Percentiles rank a stretch among this genome's conserved stretches.
Evolutionary conservation across 2,888 invertebrate genomes (phyloP).

Genomic region (Parthenolecanium corni): DNA sequence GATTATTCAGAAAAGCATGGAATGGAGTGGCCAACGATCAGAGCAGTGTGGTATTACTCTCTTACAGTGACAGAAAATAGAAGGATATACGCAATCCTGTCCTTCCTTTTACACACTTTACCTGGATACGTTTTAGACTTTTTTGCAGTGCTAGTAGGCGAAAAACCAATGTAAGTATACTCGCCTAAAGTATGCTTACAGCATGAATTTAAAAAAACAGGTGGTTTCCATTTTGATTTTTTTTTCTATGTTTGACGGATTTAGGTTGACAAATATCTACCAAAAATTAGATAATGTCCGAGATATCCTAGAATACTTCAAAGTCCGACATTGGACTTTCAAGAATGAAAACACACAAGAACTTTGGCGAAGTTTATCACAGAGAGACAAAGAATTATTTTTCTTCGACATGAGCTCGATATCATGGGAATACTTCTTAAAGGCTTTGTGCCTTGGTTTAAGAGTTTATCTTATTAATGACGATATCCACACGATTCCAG

Average conservation of each 20-base stretch:
- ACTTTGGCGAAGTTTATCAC: slow-evolving; percentile 36
- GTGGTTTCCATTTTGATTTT: no score
- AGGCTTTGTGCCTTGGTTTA: slow-evolving; percentile 44
- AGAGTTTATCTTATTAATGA: slow-evolving; percentile 44
- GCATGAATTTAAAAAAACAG: slow-evolving; percentile 40
- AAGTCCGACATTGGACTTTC: slow-evolving; percentile 43
- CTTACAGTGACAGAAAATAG: slow-evolving; percentile 31
- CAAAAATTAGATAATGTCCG: slow-evolving; percentile 42
- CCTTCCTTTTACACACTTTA: slow-evolving; percentile 33
- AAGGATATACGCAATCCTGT: slow-evolving; percentile 31
- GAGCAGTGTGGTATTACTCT: slow-evolving; percentile 40
- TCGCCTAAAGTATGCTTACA: no score
- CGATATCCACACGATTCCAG: slow-evolving; percentile 39
- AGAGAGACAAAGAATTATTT: slow-evolving; percentile 38
- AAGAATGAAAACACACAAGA: slow-evolving; percentile 37
- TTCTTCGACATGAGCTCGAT: slow-evolving; percentile 42
- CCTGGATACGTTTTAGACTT: slow-evolving; percentile 34
- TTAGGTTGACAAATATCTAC: slow-evolving; percentile 43
- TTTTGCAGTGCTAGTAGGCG: slow-evolving; percentile 31
- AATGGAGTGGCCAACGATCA: slow-evolving; percentile 46
- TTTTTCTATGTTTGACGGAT: slow-evolving; percentile 8
- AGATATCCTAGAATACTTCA: slow-evolving; percentile 43
- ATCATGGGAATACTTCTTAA: slow-evolving; percentile 44
- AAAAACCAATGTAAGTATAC: slow-evolving; percentile 33
- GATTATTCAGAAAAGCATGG: slow-evolving; percentile 45